Evolutionary conservation across 2,113 vertebrate genomes (phyloP), one percentile per base, ranked within the genome.

Genomic region (Clarias gariepinus): DNA sequence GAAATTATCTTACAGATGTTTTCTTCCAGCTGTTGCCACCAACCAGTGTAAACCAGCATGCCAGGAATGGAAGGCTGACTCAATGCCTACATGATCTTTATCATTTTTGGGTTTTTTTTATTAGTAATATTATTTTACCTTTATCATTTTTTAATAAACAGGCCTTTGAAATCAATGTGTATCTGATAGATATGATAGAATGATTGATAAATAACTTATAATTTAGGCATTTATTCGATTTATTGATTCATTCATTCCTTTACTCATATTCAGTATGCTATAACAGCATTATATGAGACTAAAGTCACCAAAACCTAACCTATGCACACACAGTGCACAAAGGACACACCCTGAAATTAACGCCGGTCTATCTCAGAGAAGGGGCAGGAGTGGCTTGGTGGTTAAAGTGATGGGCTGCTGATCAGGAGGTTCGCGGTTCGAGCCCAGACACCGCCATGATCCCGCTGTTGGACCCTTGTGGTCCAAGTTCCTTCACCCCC

Each of bases 1-100:
- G 57, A 21, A 33, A 81, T 41, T 1, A 61, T 61, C 78, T 61
- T 81, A 81, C 78, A 81, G 57, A 81, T 81, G 78, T 81, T 81
- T 41, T 30, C 30, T 60, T 81, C 78, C 30, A 41, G 57, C 78
- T 61, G 78, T 81, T 81, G 30, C 57, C 78, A 81, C 57, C 57
- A 12, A 61, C 10, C 19, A 36, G 6, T 60, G 57, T 80, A 60
- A 80, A 33, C 23, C 78, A 36, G 30, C 3, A 78, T 57, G n/a
- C n/a, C n/a, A 57, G 7, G 52, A 30, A 36, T 23, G 55, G 18
- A 7, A 30, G 33, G 16, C 53, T 78, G n/a, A 16, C n/a, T 55
- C 15, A 3, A 57, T 12, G 53, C 6, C 25, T 1, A 58, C 4
- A 19, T 21, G 2, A 28, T 47, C 47, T 47, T 47, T 47, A 47